Base-by-base conservation (phyloP, 2,113 vertebrate genomes). In the Brachypodius melanocephalos region DNA sequence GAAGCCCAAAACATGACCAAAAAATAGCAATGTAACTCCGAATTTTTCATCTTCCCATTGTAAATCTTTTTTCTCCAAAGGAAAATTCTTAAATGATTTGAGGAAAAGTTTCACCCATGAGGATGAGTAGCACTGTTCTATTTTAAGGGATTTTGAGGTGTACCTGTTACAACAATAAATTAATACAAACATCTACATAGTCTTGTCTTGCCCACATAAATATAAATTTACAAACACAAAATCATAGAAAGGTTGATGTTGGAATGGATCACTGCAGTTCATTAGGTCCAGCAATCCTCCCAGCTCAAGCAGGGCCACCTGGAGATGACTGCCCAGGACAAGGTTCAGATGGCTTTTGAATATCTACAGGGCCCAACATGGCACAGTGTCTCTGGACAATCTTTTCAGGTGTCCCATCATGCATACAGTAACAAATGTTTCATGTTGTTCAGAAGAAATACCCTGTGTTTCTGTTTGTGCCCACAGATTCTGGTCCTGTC, bases 51-150 rank as follows among this genome's bases (percentile, higher is more conserved):
- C 21, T 18, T 43, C 16, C 9, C 20, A 22, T 8, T 79, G 16
- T 25, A 87, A 79, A 40, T 45, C 9, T 76, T 83, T 38, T 4
- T 38, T 71, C 12, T 38, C 16, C 38, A 43, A 48, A 61, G 32
- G 7, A 79, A 75, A 22, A 4, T 51, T 13, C 12, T 42, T 40
- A 55, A 31, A 24, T 12, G 9, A 52, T 49, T 74, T 55, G 40
- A 83, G 58, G 13, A 62, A 42, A 73, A 51, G 29, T 6, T 32
- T 83, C 36, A 52, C 3, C 3, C 7, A 20, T 20, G 8, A 29
- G 5, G 12, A 32, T 1, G 1, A 71, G 12, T 32, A 65, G 1
- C 20, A 74, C 49, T 0, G 0, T 5, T 3, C 1, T 43, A 29
- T 11, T 59, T 74, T 25, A 59, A 11, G 7, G 14, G 9, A 5